Conservation (phyloP, 2,797 vertebrate species). For the Ceyx erithaca region DNA sequence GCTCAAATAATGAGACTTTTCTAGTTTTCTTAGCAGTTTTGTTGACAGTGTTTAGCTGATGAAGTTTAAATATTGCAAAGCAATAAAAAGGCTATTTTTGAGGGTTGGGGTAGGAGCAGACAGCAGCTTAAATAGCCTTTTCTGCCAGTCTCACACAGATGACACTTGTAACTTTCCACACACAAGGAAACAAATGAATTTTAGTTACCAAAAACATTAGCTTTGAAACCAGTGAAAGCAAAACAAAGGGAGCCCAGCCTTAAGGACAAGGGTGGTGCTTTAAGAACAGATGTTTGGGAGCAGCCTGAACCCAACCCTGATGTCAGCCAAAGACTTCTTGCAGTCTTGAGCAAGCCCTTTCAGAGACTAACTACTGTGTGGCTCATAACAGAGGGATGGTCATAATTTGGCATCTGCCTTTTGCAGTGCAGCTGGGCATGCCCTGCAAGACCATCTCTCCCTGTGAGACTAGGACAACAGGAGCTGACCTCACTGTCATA, state of each 20-base stretch:
- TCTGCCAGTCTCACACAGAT: not conserved
- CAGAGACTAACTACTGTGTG: accelerated
- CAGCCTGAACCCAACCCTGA: not conserved
- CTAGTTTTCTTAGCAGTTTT: not conserved
- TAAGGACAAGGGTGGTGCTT: not conserved
- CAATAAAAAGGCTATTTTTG: not conserved
- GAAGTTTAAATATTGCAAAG: not conserved
- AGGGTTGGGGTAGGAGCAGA: not conserved
- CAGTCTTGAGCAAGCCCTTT: not conserved
- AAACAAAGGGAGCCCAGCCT: not conserved
- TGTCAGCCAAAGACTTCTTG: not conserved
- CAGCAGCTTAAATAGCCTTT: not conserved
- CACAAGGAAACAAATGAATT: not conserved
- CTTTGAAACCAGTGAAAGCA: not conserved
- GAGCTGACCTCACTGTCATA: not conserved
- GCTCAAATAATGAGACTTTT: not conserved
- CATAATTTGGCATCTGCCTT: accelerated
- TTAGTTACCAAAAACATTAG: not conserved
- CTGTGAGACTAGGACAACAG: not conserved
- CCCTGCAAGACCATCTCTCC: not conserved
- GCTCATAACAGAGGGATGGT: not conserved
- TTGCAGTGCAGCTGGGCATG: accelerated
- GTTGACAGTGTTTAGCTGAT: not conserved
- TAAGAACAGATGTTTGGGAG: not conserved
- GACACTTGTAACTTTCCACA: accelerated